Percentiles rank a stretch among this genome's conserved stretches.
phyloP scores from a whole-genome alignment of 2,113 vertebrate species.

The Anhinga rufa region DNA sequence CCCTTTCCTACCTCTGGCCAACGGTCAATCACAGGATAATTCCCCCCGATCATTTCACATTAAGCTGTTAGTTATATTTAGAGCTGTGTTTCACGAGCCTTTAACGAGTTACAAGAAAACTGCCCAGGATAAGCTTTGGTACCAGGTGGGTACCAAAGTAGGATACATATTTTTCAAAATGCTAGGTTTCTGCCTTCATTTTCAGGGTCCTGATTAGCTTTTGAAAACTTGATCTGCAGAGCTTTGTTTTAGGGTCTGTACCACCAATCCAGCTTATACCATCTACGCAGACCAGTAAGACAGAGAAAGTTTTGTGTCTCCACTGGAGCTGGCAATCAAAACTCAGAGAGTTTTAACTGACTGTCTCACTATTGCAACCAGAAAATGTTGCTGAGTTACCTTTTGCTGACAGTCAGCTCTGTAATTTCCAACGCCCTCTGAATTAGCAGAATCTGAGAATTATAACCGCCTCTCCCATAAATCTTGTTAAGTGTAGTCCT shows the following conservation, averaged over 20 bases:
- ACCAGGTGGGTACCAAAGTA: background rate
- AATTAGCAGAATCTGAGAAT: background rate
- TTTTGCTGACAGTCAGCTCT: background rate
- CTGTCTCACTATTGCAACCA: background rate
- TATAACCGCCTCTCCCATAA: background rate
- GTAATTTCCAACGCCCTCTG: background rate
- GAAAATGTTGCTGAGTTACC: background rate
- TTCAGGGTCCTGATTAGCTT: background rate
- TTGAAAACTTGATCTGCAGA: background rate
- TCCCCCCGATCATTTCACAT: background rate
- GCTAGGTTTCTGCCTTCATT: background rate
- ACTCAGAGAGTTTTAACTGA: background rate
- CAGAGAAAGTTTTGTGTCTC: background rate
- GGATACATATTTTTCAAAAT: background rate
- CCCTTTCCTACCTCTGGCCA: background rate
- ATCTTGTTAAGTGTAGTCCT: background rate
- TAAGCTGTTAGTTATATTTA: background rate
- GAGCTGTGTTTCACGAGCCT: background rate
- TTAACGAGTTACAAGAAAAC: background rate
- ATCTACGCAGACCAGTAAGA: background rate
- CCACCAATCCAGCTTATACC: fast-evolving
- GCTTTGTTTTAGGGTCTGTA: background rate
- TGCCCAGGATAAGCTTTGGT: background rate
- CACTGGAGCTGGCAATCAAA: background rate
- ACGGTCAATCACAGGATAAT: background rate